Base-by-base conservation (phyloP, 2,113 vertebrate species). In the Oceanites oceanicus region DNA sequence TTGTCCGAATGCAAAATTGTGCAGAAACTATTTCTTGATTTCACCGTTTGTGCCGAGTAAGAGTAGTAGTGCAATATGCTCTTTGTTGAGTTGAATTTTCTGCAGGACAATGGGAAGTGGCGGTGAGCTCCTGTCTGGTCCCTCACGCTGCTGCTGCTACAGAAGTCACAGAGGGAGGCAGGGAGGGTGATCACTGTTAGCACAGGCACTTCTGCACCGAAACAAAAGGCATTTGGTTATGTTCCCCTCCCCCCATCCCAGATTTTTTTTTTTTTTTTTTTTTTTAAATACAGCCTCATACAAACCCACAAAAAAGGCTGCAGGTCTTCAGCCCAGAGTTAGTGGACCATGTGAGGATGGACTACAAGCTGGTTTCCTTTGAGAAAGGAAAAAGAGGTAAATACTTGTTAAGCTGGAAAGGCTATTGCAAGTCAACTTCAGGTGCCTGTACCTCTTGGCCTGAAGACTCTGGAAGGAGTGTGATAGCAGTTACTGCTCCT, bases 111-210 rank as follows among this genome's bases (percentile, higher is more conserved):
- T 0, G 1, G 25, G 10, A 92, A 13, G 2, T 15, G 22, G 6
- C 1, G 1, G 32, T 20, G 34, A 4, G 4, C 5, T 47, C 12
- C 21, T 47, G 6, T 15, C 21, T 2, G 1, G 36, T 34, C 32
- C 10, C 9, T 52, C 34, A 53, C 11, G 2, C 10, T 73, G 5
- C 22, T 36, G 8, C 18, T 63, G 27, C 29, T 47, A 47, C 17
- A 52, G 40, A 70, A 86, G 26, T 66, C 63, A 74, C 0, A 1
- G 8, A 6, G 3, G 4, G 3, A 44, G 23, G 16, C 3, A 50
- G 29, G 6, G 4, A 76, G 13, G 3, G 4, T 0, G 0, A 38
- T 25, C 8, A 2, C 9, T 63, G 17, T 30, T 36, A 82, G 5
- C 32, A 21, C 7, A 42, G 27, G 19, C 7, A 65, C 13, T 77